A percentile compares a stretch with the other conserved stretches of the same genome.
Evolutionary conservation across 53 echinoderm and acorn worm genomes (phyloP).

Genomic region (Zoroaster sp.): DNA sequence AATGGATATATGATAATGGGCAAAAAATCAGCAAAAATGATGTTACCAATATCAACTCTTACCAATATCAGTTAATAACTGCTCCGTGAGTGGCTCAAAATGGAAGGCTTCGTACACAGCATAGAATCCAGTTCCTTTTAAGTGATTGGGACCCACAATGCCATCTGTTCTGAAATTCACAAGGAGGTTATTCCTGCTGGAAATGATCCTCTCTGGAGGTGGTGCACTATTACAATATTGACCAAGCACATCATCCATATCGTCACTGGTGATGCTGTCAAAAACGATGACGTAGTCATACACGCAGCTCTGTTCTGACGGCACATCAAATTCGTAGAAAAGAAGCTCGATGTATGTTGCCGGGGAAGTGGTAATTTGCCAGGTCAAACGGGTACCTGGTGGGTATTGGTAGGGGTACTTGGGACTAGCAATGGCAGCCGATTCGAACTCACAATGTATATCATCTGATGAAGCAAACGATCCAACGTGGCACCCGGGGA

Average conservation of each 20-base stretch:
- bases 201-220: neutral
- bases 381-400: conserved; percentile 1
- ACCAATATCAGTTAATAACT: neutral
- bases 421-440: conserved; percentile 69
- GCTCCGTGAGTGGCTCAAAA: neutral
- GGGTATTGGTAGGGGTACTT: conserved; percentile 47
- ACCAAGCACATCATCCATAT: neutral
- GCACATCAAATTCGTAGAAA: conserved; percentile 64
- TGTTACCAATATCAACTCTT: too few species aligned
- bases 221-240: conserved; percentile 51
- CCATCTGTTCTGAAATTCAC: conserved; percentile 12
- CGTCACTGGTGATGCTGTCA: neutral
- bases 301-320: conserved; percentile 15
- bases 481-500: conserved; percentile 81
- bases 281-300: conserved; percentile 7
- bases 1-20: too few species aligned
- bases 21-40: too few species aligned
- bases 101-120: neutral
- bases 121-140: conserved; percentile 7
- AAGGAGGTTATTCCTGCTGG: conserved; percentile 30
- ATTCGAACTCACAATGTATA: conserved; percentile 40
- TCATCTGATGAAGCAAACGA: neutral
- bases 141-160: too few species aligned
- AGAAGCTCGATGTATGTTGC: conserved; percentile 63
- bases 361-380: conserved; percentile 57